Evolutionary conservation across 2,888 invertebrate genomes (phyloP).

Genomic region (Caenorhabditis uteleia): DNA sequence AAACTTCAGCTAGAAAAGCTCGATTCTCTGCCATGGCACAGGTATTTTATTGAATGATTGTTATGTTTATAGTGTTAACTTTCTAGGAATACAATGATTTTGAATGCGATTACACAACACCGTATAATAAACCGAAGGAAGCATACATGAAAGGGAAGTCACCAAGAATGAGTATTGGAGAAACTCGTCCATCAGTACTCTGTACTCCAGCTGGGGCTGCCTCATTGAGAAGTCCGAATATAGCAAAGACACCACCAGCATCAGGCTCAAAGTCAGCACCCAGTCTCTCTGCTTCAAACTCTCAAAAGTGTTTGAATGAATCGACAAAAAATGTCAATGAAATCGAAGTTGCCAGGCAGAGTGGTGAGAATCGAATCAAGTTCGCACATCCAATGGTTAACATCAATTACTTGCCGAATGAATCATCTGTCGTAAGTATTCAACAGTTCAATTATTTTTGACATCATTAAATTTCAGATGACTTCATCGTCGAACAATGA

Average conservation of each 20-base stretch:
- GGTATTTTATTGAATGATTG: slow-evolving; percentile 1
- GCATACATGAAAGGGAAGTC: slow-evolving; percentile 49
- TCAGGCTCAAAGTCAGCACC: neutral
- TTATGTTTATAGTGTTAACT: too few relatives aligned
- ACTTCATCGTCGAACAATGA: slow-evolving; percentile 26
- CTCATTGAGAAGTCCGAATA: slow-evolving; percentile 11
- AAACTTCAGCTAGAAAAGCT: slow-evolving; percentile 10
- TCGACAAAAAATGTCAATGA: neutral
- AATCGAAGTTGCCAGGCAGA: neutral
- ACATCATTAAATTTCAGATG: slow-evolving; percentile 7
- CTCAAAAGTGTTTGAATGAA: neutral
- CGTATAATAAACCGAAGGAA: slow-evolving; percentile 44
- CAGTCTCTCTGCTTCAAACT: neutral
- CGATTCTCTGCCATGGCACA: slow-evolving; percentile 7
- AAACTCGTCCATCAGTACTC: slow-evolving; percentile 45
- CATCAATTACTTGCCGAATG: slow-evolving; percentile 34
- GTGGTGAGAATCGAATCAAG: slow-evolving; percentile 33
- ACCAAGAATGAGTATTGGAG: slow-evolving; percentile 49
- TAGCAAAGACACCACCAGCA: slow-evolving; percentile 2
- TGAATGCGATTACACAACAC: slow-evolving; percentile 23
- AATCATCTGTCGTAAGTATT: slow-evolving; percentile 9
- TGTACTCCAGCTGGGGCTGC: slow-evolving; percentile 37
- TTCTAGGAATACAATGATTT: slow-evolving; percentile 23
- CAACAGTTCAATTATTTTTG: neutral
- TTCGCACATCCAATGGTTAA: slow-evolving; percentile 46